Evolutionary conservation across 2,888 invertebrate species (phyloP).

Genomic region (Holacanthella duospinosa): DNA sequence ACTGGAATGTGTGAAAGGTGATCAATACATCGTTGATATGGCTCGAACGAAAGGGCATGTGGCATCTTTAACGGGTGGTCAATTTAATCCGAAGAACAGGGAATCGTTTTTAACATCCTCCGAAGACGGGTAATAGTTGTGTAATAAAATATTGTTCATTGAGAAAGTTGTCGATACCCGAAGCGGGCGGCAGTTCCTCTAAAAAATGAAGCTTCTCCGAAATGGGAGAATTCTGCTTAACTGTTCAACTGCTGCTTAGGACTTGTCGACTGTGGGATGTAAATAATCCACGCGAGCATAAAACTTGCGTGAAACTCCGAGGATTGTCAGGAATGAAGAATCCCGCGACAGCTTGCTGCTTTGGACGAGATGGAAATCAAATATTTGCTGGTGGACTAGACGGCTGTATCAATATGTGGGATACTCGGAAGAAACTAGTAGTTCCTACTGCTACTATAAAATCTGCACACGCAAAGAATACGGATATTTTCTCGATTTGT

Average conservation of each 20-base stretch:
- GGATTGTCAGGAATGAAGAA: slow-evolving; percentile 77
- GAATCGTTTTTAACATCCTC: slow-evolving; percentile 93
- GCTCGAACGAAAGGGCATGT: slow-evolving; percentile 88
- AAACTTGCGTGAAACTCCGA: slow-evolving; percentile 72
- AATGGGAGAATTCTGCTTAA: background rate
- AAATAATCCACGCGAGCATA: slow-evolving; percentile 65
- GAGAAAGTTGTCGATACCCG: background rate
- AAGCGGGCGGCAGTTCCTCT: background rate
- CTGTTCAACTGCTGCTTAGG: slow-evolving; percentile 38
- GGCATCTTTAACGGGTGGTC: slow-evolving; percentile 75
- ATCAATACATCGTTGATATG: slow-evolving; percentile 92
- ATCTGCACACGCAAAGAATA: slow-evolving; percentile 66
- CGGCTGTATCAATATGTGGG: slow-evolving; percentile 96
- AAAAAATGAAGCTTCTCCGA: background rate
- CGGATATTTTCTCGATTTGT: slow-evolving; percentile 69
- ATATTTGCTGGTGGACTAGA: slow-evolving; percentile 87
- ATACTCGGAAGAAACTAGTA: slow-evolving; percentile 75
- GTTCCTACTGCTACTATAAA: slow-evolving; percentile 46
- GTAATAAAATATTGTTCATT: background rate
- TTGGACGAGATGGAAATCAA: slow-evolving; percentile 71
- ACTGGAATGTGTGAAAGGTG: slow-evolving; percentile 85
- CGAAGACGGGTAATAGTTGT: slow-evolving; percentile 63
- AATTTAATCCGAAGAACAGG: slow-evolving; percentile 83
- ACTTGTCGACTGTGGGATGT: slow-evolving; percentile 87
- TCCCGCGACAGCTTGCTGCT: slow-evolving; percentile 71